Evolutionary conservation across 1,140 invertebrate genomes (phyloP).

Genomic region (Drosophila kanapiae): DNA sequence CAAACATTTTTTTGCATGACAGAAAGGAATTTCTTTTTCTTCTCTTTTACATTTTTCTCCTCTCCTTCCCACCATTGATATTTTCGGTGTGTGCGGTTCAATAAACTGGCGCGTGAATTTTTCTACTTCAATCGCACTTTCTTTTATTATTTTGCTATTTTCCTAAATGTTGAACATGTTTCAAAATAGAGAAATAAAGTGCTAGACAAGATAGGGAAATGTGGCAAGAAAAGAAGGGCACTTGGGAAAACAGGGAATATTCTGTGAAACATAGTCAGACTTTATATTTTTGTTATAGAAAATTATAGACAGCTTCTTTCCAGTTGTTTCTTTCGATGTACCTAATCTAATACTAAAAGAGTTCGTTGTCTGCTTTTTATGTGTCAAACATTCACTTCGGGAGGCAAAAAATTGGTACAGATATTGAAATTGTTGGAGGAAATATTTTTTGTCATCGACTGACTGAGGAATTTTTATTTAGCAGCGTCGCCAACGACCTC

Average conservation of each 20-base stretch:
- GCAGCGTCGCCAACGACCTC: neutral
- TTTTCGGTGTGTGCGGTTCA: conserved; percentile 58
- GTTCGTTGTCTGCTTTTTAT: conserved; percentile 56
- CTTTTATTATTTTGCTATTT: conserved; percentile 38
- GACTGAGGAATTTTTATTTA: conserved; percentile 22
- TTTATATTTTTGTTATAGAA: neutral
- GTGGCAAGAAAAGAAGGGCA: too few species aligned
- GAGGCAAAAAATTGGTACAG: conserved; percentile 2
- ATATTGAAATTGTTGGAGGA: conserved; percentile 54
- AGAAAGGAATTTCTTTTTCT: conserved; percentile 44
- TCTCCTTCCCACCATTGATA: neutral
- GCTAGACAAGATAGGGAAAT: neutral
- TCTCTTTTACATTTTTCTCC: neutral
- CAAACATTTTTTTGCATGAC: conserved; percentile 68
- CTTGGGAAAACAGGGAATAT: too few species aligned
- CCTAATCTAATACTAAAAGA: conserved; percentile 16
- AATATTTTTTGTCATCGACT: conserved; percentile 3
- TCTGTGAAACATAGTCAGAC: neutral
- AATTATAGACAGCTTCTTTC: neutral
- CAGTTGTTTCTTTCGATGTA: neutral
- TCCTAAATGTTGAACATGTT: conserved; percentile 64
- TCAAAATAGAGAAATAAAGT: conserved; percentile 14
- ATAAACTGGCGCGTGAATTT: conserved; percentile 79
- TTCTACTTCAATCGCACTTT: conserved; percentile 64
- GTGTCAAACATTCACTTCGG: conserved; percentile 65